Base-by-base conservation (phyloP, 2,888 invertebrate species). In the Synergus umbraculus region DNA sequence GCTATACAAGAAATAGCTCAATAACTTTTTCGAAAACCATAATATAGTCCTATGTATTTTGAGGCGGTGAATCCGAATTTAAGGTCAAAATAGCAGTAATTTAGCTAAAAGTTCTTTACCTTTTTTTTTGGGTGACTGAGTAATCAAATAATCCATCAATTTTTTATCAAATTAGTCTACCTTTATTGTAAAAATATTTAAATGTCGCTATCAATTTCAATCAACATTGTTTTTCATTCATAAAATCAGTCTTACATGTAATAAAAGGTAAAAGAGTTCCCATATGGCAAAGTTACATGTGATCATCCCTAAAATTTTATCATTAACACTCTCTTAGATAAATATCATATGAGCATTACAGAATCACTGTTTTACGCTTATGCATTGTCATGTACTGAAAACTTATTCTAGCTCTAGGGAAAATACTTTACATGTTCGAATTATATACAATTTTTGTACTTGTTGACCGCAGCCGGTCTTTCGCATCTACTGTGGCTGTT, bases 131-230 rank as follows among this genome's bases (percentile, higher is more conserved):
- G 0, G 3, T 29, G 29, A 3, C 3, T 29, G 29, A 3, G 29
- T 29, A 29, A 54, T 54, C n/a, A 7, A 54, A 54, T 7, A 9
- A 54, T n/a, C 54, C 9, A 60, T 18, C 12, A 76, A n/a, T 18
- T 66, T n/a, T 77, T 13, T 43, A 67, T 12, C 37, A 10, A 37
- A 37, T 41, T 44, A 67, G 12, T 15, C 41, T 67, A 67, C 0
- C 29, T 46, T 64, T 66, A 67, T 67, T 22, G 22, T 60, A 60
- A 60, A 60, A 60, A 60, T 83, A 82, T 76, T 82, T 54, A 69
- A 81, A 83, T 78, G 78, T 76, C 54, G 65, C 18, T 73, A 67
- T 76, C 66, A 64, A 73, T 78, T 69, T 65, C 37, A 76, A 64
- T 78, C 73, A 80, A 82, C 41, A 77, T 49, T 79, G 76, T 58